Conservation (phyloP, 2,888 invertebrate species). For the Hirtodrosophila duncani region DNA sequence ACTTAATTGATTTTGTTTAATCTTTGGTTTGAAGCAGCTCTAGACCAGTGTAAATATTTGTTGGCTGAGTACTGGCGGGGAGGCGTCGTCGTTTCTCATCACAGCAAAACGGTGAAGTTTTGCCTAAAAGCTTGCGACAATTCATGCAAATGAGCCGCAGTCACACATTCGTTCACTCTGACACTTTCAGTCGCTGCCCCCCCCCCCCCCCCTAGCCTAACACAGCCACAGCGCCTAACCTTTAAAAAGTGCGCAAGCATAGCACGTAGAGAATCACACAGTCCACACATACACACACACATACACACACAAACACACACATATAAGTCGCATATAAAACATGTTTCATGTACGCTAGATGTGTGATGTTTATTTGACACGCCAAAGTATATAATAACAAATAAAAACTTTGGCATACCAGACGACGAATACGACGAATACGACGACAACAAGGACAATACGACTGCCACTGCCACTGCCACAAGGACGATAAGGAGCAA, state of each 20-base stretch:
- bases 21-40: too few species aligned
- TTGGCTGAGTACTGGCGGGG: too few species aligned
- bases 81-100: constrained; percentile 21
- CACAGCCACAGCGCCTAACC: constrained; percentile 39
- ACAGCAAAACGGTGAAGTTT: constrained; percentile 45
- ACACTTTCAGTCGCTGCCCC: background rate
- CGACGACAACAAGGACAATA: constrained; percentile 1
- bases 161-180: constrained; percentile 16
- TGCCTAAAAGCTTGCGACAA: constrained; percentile 70
- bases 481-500: constrained; percentile 19
- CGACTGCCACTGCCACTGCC: constrained; percentile 1
- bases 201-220: constrained; percentile 5
- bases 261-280: constrained; percentile 49
- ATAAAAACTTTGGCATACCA: constrained; percentile 63
- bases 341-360: constrained; percentile 68
- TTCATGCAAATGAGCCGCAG: constrained; percentile 71
- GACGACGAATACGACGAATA: constrained; percentile 19
- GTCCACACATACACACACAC: constrained; percentile 8
- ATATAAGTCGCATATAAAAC: constrained; percentile 53
- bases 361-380: constrained; percentile 74
- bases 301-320: constrained; percentile 10
- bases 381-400: constrained; percentile 74
- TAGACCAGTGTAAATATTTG: constrained; percentile 31
- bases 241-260: constrained; percentile 63
- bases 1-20: too few species aligned